Conservation (phyloP, 2,113 vertebrate species). For the Catharus fuscescens region DNA sequence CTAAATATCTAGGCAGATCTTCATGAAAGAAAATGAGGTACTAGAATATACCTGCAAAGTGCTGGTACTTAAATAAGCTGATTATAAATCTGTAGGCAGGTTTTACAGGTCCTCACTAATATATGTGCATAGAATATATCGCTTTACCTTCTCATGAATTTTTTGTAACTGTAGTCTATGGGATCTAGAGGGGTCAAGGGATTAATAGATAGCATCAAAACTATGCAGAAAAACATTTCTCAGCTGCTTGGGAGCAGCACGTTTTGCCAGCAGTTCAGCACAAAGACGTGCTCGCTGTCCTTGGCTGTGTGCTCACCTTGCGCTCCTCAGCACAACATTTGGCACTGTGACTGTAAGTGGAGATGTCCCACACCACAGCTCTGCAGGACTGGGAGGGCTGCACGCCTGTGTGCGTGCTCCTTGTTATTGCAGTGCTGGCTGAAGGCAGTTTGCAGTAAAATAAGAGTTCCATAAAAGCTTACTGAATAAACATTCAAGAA, state of each 20-base stretch:
- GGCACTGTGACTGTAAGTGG: background rate
- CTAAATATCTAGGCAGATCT: background rate
- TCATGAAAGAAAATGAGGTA: background rate
- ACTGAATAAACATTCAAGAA: background rate
- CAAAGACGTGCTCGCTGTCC: fast-evolving
- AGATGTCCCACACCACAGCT: background rate
- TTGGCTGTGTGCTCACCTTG: background rate
- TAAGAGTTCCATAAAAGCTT: background rate
- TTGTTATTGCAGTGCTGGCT: background rate
- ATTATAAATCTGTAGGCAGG: background rate
- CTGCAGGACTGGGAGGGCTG: background rate
- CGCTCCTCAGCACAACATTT: background rate
- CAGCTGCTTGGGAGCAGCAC: background rate
- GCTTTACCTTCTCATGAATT: background rate
- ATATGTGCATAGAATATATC: background rate
- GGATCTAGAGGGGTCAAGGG: background rate
- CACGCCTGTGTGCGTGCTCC: fast-evolving
- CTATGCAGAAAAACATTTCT: background rate
- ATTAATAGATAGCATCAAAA: background rate
- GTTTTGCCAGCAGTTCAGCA: background rate
- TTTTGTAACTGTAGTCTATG: background rate
- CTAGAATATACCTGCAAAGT: background rate
- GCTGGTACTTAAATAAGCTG: background rate
- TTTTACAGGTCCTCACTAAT: background rate
- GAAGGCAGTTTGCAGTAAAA: background rate